Evolutionary conservation across 2,113 vertebrate genomes (phyloP), one percentile per base, ranked within the genome.

Genomic region (Fregetta grallaria): DNA sequence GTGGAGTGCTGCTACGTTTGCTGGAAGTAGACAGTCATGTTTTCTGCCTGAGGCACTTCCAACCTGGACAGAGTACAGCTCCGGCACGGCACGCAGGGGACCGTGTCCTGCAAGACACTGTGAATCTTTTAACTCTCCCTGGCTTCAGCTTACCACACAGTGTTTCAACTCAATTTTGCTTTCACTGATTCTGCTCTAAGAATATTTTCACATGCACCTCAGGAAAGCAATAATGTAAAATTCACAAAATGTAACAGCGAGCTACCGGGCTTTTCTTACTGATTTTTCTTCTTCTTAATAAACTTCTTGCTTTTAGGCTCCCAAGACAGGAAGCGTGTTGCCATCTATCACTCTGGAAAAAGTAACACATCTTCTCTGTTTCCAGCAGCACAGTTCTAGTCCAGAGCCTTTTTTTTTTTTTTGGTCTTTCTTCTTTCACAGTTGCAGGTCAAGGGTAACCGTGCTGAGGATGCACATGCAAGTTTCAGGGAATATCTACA

Each of bases 261-360:
- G 61, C 70, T 82, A 47, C 42, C 19, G 61, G 27, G 47, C 30
- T 70, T 87, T 73, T 81, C 71, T 58, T 34, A 42, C 36, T 4
- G 1, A 30, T 93, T 84, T 82, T 85, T 63, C 58, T 84, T 68
- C 86, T 58, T 55, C 56, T 67, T 70, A 96, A 93, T 84, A 90
- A 82, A 81, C 52, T 78, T 77, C 49, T 53, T 40, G 40, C 65
- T 92, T 52, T 45, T 17, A 47, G 15, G 68, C 42, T 92, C 42
- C 34, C 86, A 62, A 68, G 78, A 66, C 61, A 88, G 52, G 77
- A 78, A 71, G 71, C 9, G 7, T 30, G 61, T 62, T 96, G 74
- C 77, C 65, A 93, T 92, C 86, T 82, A 82, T 58, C 86, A 95
- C 82, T 49, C 61, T 62, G 45, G 49, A 62, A 67, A 67, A 78